phyloP scores from a whole-genome alignment of 2,797 vertebrate genomes.

The Scolopax rusticola region DNA sequence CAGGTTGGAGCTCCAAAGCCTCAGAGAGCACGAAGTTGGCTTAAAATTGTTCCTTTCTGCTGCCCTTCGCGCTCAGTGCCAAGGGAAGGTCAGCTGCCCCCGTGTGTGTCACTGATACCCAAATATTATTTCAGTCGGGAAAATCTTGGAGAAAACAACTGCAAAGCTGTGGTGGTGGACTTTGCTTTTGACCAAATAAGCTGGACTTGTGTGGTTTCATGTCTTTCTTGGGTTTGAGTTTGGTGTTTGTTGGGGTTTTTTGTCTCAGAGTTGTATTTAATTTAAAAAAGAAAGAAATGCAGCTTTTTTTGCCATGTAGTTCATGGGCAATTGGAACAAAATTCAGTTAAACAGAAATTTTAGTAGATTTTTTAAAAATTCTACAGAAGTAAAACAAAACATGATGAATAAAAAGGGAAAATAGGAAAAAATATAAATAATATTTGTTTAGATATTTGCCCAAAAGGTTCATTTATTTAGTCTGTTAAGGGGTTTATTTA shows the following conservation, averaged over 20 bases:
- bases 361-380: not conserved
- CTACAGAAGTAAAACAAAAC: not conserved
- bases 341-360: not conserved
- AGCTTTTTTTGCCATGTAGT: not conserved
- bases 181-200: not conserved
- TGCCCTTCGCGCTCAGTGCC: not conserved
- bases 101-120: conserved; percentile 27
- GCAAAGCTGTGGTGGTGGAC: not conserved
- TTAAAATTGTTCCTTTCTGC: conserved; percentile 31
- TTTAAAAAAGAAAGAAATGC: not conserved
- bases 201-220: not conserved
- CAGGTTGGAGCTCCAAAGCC: not conserved
- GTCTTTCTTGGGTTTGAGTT: not conserved
- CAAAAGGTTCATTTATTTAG: not conserved
- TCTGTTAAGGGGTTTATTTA: not conserved
- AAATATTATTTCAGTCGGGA: conserved; percentile 40
- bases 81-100: not conserved
- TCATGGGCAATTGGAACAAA: not conserved
- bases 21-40: not conserved
- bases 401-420: not conserved
- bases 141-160: conserved; percentile 2
- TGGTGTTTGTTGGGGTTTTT: not conserved
- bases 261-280: not conserved
- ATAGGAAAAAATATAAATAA: not conserved
- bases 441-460: not conserved